A percentile compares a stretch with the other conserved stretches of the same genome.
These are phyloP conservation scores for Cactoblastis cactorum DNA, from an alignment of 2,888 invertebrate species.

Conservation along the genomic window DNA sequence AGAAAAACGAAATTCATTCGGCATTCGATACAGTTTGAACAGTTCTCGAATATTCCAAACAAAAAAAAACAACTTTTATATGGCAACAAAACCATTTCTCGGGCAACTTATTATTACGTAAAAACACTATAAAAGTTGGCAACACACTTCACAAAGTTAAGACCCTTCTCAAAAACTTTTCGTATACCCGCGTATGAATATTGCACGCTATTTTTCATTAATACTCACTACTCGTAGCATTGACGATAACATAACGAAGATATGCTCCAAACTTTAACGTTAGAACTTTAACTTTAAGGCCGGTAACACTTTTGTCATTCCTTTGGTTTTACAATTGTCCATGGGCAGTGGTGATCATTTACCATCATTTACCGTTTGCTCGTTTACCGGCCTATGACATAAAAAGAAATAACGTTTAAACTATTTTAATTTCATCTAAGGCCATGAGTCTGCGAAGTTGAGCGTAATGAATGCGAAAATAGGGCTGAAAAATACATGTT, in stretches of 20 bases:
- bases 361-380: too few relatives aligned
- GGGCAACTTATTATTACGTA: conserved; percentile 6
- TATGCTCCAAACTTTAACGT: not conserved
- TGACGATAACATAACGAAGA: not conserved
- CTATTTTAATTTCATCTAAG: too few relatives aligned
- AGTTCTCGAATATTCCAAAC: not conserved
- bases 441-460: too few relatives aligned
- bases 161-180: conserved; percentile 13
- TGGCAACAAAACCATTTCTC: conserved; percentile 5
- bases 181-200: conserved; percentile 11
- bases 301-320: too few relatives aligned
- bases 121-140: conserved; percentile 13
- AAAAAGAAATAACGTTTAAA: too few relatives aligned
- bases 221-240: conserved; percentile 1
- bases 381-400: too few relatives aligned
- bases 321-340: too few relatives aligned
- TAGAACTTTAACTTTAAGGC: not conserved
- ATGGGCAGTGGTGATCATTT: too few relatives aligned
- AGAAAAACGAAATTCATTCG: not conserved
- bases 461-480: too few relatives aligned
- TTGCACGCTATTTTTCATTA: conserved; percentile 14
- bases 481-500: too few relatives aligned
- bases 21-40: not conserved
- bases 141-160: conserved; percentile 9
- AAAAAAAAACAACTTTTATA: not conserved